These are phyloP conservation scores for Zosterops pallidus DNA, from an alignment of 2,113 vertebrate genomes.

Conservation along the genomic window DNA sequence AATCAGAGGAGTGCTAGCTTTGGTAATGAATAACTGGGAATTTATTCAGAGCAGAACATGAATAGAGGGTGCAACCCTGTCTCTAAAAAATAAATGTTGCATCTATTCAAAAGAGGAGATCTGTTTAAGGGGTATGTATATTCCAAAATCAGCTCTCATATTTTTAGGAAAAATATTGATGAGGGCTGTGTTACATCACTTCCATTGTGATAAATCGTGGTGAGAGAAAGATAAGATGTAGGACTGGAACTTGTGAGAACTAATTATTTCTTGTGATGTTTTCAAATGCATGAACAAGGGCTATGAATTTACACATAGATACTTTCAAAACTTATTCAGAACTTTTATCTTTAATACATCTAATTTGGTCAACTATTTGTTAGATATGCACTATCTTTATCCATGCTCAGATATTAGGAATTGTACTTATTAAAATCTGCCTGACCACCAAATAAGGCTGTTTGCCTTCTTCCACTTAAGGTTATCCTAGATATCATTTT, in stretches of 20 bases:
- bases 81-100: not conserved
- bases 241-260: not conserved
- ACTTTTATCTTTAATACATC: not conserved
- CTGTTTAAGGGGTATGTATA: not conserved
- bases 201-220: not conserved
- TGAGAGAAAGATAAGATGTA: not conserved
- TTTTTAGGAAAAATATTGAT: not conserved
- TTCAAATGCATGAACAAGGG: not conserved
- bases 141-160: not conserved
- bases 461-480: not conserved
- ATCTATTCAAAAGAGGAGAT: not conserved
- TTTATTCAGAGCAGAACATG: not conserved
- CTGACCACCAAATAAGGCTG: rapidly evolving
- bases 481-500: not conserved
- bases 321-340: not conserved
- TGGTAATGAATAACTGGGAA: not conserved
- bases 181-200: not conserved
- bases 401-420: not conserved
- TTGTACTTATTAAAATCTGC: not conserved
- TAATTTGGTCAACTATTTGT: not conserved
- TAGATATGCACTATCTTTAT: not conserved
- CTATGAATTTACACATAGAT: not conserved
- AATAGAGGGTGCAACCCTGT: not conserved
- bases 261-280: not conserved
- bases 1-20: not conserved